Evolutionary conservation across 2,797 vertebrate species (phyloP), one percentile per base, ranked within the genome.

Genomic region (Setipinna tenuifilis): DNA sequence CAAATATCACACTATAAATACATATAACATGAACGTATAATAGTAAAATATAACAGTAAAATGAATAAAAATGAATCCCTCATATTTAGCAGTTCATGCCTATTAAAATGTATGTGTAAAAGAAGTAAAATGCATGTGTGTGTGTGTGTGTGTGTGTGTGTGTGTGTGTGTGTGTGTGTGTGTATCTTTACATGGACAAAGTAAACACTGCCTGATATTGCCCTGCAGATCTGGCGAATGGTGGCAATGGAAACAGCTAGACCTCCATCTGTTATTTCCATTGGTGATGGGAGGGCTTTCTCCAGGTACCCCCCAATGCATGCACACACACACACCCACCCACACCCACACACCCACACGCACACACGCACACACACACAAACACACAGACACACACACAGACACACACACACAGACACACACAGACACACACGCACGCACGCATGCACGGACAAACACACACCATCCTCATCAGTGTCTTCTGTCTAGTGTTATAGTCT

Each of bases 221-320:
- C 44, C 19, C 71, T 86, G 62, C 88, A 93, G 93, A 82, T 86
- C 83, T 19, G 85, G 83, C 83, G 83, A 71, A 59, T 82, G 86
- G 68, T 85, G 85, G 92, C 92, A 86, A 96, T 96, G 96, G 93
- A 89, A 58, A 81, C 91, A 78, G 83, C 87, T 48, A 85, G 86
- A 87, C 89, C 88, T 80, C 85, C 48, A n/a, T 90, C 92, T 23
- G 85, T 91, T 58, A 85, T 96, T 87, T 93, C 89, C 25, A 88
- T 92, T 28, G 94, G 94, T 41, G 93, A 93, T 0, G 90, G 91
- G 82, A 92, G 92, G 90, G 91, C 88, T 0, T 91, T 95, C 83
- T 93, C 95, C 91, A 95, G 94, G 95, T 96, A 87, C 82, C 90
- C 89, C 35, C 35, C 35, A 5, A 5, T 23, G 10, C 6, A 23